A percentile compares a stretch with the other conserved stretches of the same genome.
Evolutionary conservation across 2,888 invertebrate species (phyloP).

Genomic region (Drosophila multiciliata): DNA sequence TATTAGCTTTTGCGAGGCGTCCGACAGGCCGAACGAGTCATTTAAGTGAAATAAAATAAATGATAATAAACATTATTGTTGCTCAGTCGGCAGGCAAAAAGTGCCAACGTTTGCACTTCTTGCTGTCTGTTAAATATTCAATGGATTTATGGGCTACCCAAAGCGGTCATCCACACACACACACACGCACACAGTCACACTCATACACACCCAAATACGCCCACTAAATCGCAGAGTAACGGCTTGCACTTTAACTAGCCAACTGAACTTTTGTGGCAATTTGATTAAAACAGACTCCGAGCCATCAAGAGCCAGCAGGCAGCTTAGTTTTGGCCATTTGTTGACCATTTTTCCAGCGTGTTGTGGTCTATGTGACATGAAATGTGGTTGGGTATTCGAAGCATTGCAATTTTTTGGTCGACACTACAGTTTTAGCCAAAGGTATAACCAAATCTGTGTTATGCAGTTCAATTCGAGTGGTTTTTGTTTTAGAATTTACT

Average conservation of each 20-base stretch:
- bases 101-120: conserved; percentile 76
- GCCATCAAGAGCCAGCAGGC: conserved; percentile 39
- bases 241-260: conserved; percentile 60
- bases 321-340: conserved; percentile 50
- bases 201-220: neutral
- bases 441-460: conserved; percentile 7
- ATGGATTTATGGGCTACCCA: conserved; percentile 67
- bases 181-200: conserved; percentile 1
- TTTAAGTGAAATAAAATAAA: conserved; percentile 81
- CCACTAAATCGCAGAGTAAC: conserved; percentile 55
- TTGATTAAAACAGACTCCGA: conserved; percentile 72
- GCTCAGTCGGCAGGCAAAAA: conserved; percentile 59
- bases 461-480: neutral
- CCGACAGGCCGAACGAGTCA: conserved; percentile 59
- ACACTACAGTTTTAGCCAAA: conserved; percentile 1
- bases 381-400: conserved; percentile 30
- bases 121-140: conserved; percentile 70
- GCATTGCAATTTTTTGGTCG: conserved; percentile 20
- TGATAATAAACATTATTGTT: conserved; percentile 78
- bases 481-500: neutral
- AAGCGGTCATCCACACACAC: conserved; percentile 3
- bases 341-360: conserved; percentile 44
- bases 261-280: conserved; percentile 59
- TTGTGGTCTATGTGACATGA: conserved; percentile 37
- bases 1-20: conserved; percentile 71